A percentile compares a stretch with the other conserved stretches of the same genome.
Evolutionary conservation across 1,140 invertebrate genomes (phyloP).

Genomic region (Neuroterus valhalla): DNA sequence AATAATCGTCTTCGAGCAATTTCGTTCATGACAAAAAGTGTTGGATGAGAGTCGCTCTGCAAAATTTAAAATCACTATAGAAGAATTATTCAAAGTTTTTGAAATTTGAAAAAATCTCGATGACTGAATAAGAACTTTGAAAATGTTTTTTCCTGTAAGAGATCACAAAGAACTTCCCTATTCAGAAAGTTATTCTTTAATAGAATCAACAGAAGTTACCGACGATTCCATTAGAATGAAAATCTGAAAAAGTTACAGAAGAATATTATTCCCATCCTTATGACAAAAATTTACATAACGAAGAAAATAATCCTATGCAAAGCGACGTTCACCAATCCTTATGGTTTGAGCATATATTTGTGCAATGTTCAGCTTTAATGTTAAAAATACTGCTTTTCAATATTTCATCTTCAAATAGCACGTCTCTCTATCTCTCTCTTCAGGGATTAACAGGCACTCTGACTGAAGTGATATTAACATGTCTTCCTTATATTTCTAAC

Average conservation of each 20-base stretch:
- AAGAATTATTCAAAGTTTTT: no score
- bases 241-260: slow-evolving; percentile 4
- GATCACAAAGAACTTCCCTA: background rate
- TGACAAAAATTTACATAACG: slow-evolving; percentile 12
- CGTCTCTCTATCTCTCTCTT: background rate
- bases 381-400: slow-evolving; percentile 24
- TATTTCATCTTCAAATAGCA: slow-evolving; percentile 13
- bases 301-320: slow-evolving; percentile 17
- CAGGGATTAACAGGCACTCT: background rate
- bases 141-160: background rate
- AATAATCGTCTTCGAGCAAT: background rate
- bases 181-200: slow-evolving; percentile 16
- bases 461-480: slow-evolving; percentile 13
- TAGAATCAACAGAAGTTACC: background rate
- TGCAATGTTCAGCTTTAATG: slow-evolving; percentile 22
- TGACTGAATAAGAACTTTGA: background rate
- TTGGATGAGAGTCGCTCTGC: background rate
- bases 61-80: background rate
- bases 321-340: background rate
- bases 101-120: background rate
- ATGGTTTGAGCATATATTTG: background rate
- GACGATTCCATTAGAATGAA: background rate
- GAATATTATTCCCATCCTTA: background rate
- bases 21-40: background rate
- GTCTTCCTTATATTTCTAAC: slow-evolving; percentile 4